Base-by-base conservation (phyloP, 2,888 invertebrate genomes). In the Brassicogethes aeneus region DNA sequence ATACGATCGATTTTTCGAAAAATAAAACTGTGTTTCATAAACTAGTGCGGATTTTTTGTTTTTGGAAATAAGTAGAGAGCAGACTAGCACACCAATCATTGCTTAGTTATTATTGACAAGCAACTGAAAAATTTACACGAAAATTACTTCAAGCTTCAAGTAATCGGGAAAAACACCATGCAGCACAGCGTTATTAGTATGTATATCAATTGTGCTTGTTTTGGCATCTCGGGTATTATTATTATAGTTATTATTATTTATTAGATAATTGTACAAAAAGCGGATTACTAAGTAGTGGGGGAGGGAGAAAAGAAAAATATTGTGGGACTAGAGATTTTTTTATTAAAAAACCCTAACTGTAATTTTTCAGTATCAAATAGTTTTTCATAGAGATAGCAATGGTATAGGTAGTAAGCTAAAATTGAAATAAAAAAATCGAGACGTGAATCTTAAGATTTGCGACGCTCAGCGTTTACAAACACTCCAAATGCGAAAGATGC, bases 251-350 rank as follows among this genome's bases (percentile, higher is more conserved):
- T n/a, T n/a, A n/a, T n/a, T n/a, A n/a, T n/a, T n/a, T n/a, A n/a
- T n/a, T n/a, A n/a, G n/a, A n/a, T n/a, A n/a, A n/a, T n/a, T n/a
- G n/a, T n/a, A n/a, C n/a, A n/a, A n/a, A n/a, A n/a, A n/a, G n/a
- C n/a, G n/a, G n/a, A n/a, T n/a, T n/a, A n/a, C n/a, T n/a, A n/a
- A n/a, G 23, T 5, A 23, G 5, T 7, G 23, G 10, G 42, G 42
- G 42, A 43, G 41, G 34, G 30, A 45, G 43, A 45, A 43, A 48
- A 60, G 60, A 58, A 59, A 60, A 60, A 59, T 72, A 75, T 75
- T 74, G 75, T 75, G 75, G 75, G 78, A 79, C 79, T 79, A 79
- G 78, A 78, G 75, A 76, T 74, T 76, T 76, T 75, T 63, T 71
- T 62, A 62, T 65, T 64, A 64, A 68, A 67, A 66, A 66, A 64